Base-by-base conservation (phyloP, 2,113 vertebrate species). In the Trogon surrucura region DNA sequence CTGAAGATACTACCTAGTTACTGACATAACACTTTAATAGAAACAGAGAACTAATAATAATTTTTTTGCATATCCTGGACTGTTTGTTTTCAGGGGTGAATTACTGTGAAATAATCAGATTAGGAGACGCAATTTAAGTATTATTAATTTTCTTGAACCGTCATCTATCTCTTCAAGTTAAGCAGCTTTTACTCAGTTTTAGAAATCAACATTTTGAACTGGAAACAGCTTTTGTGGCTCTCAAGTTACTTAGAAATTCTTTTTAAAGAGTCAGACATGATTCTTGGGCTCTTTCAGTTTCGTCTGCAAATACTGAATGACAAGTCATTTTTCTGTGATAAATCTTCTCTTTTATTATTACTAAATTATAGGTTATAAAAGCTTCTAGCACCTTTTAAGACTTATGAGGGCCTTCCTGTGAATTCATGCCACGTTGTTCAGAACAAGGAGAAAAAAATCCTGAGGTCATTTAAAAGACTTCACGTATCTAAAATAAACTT, bases 181-280 rank as follows among this genome's bases (percentile, higher is more conserved):
- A 75, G 38, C 53, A 89, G 14, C 27, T 70, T 57, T 41, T 16
- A 15, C 44, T 32, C 30, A 11, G n/a, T 69, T 80, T 78, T 32
- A 89, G 95, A 95, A 88, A 79, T 48, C 67, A 73, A 67, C 53
- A 57, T 80, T 74, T 82, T 74, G 47, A 89, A 41, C 72, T 95
- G 50, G 74, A 89, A 94, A 85, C 21, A 51, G 94, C 92, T 70
- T 80, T 88, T 79, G 47, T 32, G 2, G 41, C 64, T 48, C 80
- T 94, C 23, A 84, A 80, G 60, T 82, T 47, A 38, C 41, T 61
- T 73, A 56, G 36, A 56, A 56, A 54, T 61, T 64, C 54, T 30
- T 78, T 73, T 89, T 54, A 48, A 64, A 89, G 32, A 57, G 41
- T 69, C 91, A 60, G 80, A 80, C 18, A 66, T 44, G 26, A 25